Conservation (phyloP, 2,888 invertebrate species). For the Orchesella flavescens region DNA sequence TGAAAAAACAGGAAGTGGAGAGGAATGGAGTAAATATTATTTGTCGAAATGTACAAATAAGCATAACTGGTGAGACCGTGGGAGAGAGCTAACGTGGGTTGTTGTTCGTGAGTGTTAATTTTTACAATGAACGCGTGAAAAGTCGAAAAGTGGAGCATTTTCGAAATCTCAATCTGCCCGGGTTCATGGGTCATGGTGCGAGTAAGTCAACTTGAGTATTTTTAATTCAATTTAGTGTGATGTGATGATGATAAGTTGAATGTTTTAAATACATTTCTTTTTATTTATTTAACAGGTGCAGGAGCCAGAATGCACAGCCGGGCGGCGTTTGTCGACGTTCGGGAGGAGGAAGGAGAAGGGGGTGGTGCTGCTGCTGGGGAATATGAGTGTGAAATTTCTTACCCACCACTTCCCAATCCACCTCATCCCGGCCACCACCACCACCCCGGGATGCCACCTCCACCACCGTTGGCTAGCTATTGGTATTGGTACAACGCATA, state of each 20-base stretch:
- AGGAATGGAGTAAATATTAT: too few relatives aligned
- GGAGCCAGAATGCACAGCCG: slow-evolving; percentile 58
- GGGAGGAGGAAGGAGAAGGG: slow-evolving; percentile 55
- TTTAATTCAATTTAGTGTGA: neutral
- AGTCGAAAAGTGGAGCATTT: slow-evolving; percentile 48
- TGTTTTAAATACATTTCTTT: neutral
- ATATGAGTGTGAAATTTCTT: slow-evolving; percentile 69
- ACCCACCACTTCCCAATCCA: slow-evolving; percentile 60
- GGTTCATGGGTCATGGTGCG: slow-evolving; percentile 70
- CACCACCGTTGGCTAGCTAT: slow-evolving; percentile 62
- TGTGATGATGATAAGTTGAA: neutral
- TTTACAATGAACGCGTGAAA: too few relatives aligned
- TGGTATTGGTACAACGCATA: slow-evolving; percentile 71
- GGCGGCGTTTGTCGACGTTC: slow-evolving; percentile 67
- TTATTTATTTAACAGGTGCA: slow-evolving; percentile 38
- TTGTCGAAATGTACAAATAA: too few relatives aligned
- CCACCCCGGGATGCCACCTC: slow-evolving; percentile 44
- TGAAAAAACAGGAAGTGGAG: too few relatives aligned
- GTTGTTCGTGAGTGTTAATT: too few relatives aligned
- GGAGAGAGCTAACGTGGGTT: too few relatives aligned
- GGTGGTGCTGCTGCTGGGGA: slow-evolving; percentile 33
- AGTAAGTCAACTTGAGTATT: slow-evolving; percentile 60
- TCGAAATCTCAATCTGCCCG: slow-evolving; percentile 38
- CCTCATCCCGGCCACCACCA: slow-evolving; percentile 56
- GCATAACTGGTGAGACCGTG: too few relatives aligned